These are phyloP conservation scores for Marmota monax DNA, from an alignment of 2,113 vertebrate species.

Conservation along the genomic window DNA sequence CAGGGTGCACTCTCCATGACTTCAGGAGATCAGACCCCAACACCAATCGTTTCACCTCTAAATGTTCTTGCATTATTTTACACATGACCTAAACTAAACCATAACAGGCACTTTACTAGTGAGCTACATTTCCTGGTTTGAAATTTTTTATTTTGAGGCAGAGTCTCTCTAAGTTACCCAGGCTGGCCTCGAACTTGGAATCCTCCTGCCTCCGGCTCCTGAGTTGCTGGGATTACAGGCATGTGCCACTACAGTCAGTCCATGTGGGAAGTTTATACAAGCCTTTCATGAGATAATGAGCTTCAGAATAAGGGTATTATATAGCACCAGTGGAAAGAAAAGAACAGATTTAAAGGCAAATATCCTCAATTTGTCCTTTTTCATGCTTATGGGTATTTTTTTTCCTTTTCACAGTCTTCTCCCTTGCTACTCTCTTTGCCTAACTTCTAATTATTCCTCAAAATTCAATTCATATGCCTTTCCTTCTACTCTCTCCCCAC, in stretches of 20 bases:
- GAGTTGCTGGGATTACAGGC: no score
- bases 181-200: no score
- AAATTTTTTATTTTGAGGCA: no score
- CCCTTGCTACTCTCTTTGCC: neutral
- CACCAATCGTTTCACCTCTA: no score
- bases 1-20: no score
- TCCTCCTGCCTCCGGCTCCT: no score
- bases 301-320: neutral
- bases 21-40: no score
- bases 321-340: neutral
- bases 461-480: neutral
- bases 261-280: neutral
- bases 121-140: no score
- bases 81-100: no score
- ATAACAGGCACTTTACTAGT: no score
- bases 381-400: neutral
- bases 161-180: no score
- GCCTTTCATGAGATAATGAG: neutral
- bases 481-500: neutral
- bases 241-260: neutral
- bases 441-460: slow-evolving; percentile 5
- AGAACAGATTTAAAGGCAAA: neutral
- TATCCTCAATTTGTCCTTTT: neutral
- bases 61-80: no score
- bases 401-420: neutral